phyloP scores from a whole-genome alignment of 2,888 invertebrate genomes.

The Thysanoteuthis rhombus region DNA sequence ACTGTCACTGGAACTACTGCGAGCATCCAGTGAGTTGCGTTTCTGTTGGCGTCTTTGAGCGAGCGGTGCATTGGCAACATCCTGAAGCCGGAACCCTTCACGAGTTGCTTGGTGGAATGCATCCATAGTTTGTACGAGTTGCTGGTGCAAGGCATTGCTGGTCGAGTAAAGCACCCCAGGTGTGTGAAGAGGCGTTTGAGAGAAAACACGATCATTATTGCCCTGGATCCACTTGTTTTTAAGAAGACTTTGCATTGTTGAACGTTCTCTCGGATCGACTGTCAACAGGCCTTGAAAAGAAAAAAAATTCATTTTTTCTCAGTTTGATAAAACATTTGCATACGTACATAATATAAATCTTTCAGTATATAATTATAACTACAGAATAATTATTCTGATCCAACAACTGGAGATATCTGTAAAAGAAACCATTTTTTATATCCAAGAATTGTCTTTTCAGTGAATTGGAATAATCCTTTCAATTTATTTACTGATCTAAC shows the following conservation, averaged over 20 bases:
- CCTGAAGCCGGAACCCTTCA: slow-evolving; percentile 80
- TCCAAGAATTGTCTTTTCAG: too few species aligned
- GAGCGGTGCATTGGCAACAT: slow-evolving; percentile 78
- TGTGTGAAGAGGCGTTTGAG: slow-evolving; percentile 74
- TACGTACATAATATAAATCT: too few species aligned
- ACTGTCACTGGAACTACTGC: slow-evolving; percentile 62
- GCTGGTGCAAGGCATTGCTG: slow-evolving; percentile 70
- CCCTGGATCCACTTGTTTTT: slow-evolving; percentile 76
- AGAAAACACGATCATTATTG: slow-evolving; percentile 63
- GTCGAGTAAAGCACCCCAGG: slow-evolving; percentile 72
- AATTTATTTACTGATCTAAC: too few species aligned
- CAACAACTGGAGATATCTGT: too few species aligned
- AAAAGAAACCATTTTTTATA: too few species aligned
- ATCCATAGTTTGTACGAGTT: slow-evolving; percentile 75
- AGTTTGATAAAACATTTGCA: too few species aligned
- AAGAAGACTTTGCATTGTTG: slow-evolving; percentile 77
- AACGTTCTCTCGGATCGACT: slow-evolving; percentile 79
- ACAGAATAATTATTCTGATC: too few species aligned
- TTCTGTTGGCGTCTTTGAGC: slow-evolving; percentile 76
- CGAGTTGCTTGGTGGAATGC: slow-evolving; percentile 78
- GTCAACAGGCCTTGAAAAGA: slow-evolving; percentile 76
- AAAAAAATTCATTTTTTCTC: neutral
- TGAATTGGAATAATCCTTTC: too few species aligned
- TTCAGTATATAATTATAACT: too few species aligned
- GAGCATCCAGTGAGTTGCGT: slow-evolving; percentile 67